Evolutionary conservation across 2,113 vertebrate genomes (phyloP), one percentile per base, ranked within the genome.

Genomic region (Sarotherodon lohbergeri): DNA sequence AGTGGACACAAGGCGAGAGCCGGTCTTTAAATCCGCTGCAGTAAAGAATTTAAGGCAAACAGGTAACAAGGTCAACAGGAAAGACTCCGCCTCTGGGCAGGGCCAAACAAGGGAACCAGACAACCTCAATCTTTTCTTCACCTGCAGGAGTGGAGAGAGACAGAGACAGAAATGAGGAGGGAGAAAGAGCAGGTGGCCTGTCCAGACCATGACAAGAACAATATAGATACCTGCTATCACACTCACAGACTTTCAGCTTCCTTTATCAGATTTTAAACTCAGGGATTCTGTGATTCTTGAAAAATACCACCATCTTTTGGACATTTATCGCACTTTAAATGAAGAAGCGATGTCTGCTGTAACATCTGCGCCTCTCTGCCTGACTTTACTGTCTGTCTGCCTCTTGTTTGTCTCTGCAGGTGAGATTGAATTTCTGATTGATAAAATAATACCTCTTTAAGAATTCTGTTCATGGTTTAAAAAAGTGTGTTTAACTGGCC

Each of bases 141-240:
- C 61, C 32, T 1, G 61, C 61, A 39, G 2, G 57, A 32, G 14
- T 32, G 27, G 57, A 66, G 32, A 36, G 32, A n/a, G 32, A 36
- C 17, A 0, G 32, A 63, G 0, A 0, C 59, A 63, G 16, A 3
- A 0, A 36, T 63, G 0, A 63, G 17, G 59, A 63, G 9, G 16
- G 0, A 63, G 16, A 63, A 63, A 63, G 5, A 63, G 32, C 4
- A 12, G 61, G 17, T 39, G 32, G 9, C 36, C 36, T 39, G 8
- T 9, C 36, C 7, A 7, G 36, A 39, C 61, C 32, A 12, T 66
- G 61, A 66, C 17, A n/a, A 66, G 17, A 66, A n/a, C 32, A 36
- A 0, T 0, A 11, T 66, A 66, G 61, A 66, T 66, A 66, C 32
- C 61, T 39, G 61, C 9, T 36, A 0, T 66, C 32, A n/a, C 57